Evolutionary conservation across 2,113 vertebrate genomes (phyloP), one percentile per base, ranked within the genome.

Genomic region (Vulpes vulpes): DNA sequence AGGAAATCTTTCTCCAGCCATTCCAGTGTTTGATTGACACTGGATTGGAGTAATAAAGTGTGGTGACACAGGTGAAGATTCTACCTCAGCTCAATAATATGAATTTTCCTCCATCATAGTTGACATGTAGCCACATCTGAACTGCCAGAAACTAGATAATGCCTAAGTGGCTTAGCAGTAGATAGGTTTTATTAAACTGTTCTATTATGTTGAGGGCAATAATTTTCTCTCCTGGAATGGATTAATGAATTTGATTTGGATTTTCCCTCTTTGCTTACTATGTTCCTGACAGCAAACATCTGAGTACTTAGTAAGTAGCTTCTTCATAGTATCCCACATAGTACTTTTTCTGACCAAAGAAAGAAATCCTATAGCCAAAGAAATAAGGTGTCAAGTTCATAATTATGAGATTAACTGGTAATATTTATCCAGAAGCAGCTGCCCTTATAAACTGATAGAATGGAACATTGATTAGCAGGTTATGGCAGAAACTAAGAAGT

Each of bases 371-470:
- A 79, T 91, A 91, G 69, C 74, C 83, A 87, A 91, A 91, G 65
- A 96, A 94, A 57, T 64, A 84, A 97, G 60, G 11, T 55, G 65
- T 91, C 57, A 64, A 64, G 88, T 95, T 95, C 51, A 69, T 76
- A 90, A 71, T 94, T 96, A 94, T 4, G 87, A 89, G 84, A 81
- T 71, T 93, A 55, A 79, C 43, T 78, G 32, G 49, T 59, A 95
- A 88, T 92, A 97, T 90, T 51, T 67, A 81, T 80, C 65, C 53
- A 97, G 80, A 96, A 96, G 62, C 80, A 95, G 67, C 88, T 96
- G 49, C 69, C 51, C 35, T 86, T 95, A 93, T 82, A 60, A 93
- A 88, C 59, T 88, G 81, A 83, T 88, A 71, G 69, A 88, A 74
- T 38, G 62, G 91, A 80, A 89, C 71, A 94, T 25, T 59, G 53